These are phyloP conservation scores for Sphaeridia pumilis DNA, from an alignment of 2,888 invertebrate species.

Conservation along the genomic window DNA sequence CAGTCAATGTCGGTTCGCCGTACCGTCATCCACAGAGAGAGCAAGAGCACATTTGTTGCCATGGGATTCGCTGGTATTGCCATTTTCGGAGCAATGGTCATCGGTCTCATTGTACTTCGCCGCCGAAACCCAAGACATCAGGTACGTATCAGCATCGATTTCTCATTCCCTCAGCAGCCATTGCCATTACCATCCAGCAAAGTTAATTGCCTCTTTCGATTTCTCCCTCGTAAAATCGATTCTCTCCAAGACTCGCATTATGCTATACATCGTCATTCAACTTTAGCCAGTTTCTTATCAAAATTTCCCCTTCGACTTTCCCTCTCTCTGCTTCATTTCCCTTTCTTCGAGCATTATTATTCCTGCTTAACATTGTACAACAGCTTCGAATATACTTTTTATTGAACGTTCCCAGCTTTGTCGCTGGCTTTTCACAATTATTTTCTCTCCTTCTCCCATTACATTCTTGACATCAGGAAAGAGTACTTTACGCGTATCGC, in stretches of 20 bases:
- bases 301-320: too few relatives aligned
- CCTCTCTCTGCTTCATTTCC: not conserved
- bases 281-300: not conserved
- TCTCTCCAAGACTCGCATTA: not conserved
- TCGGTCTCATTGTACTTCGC: constrained; percentile 77
- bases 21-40: constrained; percentile 54
- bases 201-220: not conserved
- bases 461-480: too few relatives aligned
- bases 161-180: not conserved
- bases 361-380: too few relatives aligned
- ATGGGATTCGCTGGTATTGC: constrained; percentile 85
- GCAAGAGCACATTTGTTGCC: constrained; percentile 78
- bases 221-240: not conserved
- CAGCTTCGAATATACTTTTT: too few relatives aligned
- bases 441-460: too few relatives aligned
- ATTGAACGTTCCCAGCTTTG: too few relatives aligned
- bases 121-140: constrained; percentile 69
- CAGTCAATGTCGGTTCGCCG: constrained; percentile 64
- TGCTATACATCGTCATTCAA: not conserved
- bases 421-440: too few relatives aligned
- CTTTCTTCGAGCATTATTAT: not conserved
- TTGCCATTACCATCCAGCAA: not conserved
- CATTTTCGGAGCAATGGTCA: constrained; percentile 73
- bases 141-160: constrained; percentile 37
- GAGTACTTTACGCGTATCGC: too few relatives aligned